Evolutionary conservation across 2,797 vertebrate genomes (phyloP).

Genomic region (Columba guinea): DNA sequence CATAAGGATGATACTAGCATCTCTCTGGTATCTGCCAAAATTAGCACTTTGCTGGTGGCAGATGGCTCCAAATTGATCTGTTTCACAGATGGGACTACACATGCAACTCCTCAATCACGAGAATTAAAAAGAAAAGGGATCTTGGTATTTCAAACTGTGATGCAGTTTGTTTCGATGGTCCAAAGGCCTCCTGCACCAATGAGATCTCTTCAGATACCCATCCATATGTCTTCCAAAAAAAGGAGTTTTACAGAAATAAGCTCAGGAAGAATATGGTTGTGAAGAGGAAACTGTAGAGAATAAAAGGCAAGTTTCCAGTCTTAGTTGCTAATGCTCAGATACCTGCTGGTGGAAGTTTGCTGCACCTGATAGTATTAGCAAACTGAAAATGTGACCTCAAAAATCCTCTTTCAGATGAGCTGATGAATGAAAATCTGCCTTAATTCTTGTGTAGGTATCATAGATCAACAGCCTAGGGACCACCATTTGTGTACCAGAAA

Average conservation of each 20-base stretch:
- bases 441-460: neutral
- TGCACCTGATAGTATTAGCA: neutral
- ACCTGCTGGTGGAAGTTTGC: neutral
- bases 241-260: neutral
- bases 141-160: neutral
- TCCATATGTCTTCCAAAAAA: neutral
- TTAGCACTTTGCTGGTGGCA: slow-evolving; percentile 69
- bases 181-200: neutral
- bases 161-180: neutral
- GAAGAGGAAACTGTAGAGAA: neutral
- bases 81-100: slow-evolving; percentile 68
- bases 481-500: neutral
- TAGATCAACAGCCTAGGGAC: neutral
- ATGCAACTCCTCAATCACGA: slow-evolving; percentile 56
- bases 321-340: neutral
- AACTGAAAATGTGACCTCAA: neutral
- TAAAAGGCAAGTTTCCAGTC: neutral
- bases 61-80: slow-evolving; percentile 74
- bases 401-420: neutral
- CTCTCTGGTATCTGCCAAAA: slow-evolving; percentile 64
- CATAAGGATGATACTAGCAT: slow-evolving; percentile 5
- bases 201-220: neutral
- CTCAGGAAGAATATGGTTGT: neutral
- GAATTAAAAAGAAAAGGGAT: neutral
- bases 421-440: slow-evolving; percentile 23